Evolutionary conservation across 1,140 invertebrate species (phyloP).

Genomic region (Propsilocerus akamusi): DNA sequence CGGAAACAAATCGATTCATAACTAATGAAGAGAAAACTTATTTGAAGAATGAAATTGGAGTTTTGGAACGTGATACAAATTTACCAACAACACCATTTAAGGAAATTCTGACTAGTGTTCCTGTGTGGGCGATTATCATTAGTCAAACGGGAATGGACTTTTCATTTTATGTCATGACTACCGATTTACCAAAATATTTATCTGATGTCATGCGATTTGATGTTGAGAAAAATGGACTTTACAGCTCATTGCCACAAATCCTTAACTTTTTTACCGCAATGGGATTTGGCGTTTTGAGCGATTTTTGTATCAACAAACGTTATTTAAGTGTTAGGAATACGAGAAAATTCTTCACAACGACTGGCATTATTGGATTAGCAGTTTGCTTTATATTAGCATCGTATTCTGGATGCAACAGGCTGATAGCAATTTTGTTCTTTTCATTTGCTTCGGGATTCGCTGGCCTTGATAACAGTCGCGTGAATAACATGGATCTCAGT

Average conservation of each 20-base stretch:
- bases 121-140: constrained; percentile 47
- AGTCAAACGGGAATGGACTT: constrained; percentile 50
- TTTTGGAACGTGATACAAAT: background rate
- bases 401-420: constrained; percentile 54
- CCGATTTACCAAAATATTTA: constrained; percentile 6
- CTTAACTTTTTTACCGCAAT: background rate
- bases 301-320: constrained; percentile 38
- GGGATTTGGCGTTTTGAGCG: constrained; percentile 22
- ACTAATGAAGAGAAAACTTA: background rate
- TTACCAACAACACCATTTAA: background rate
- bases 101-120: background rate
- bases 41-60: background rate
- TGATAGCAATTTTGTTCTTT: constrained; percentile 41
- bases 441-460: constrained; percentile 28
- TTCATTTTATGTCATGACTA: constrained; percentile 4
- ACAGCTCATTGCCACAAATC: constrained; percentile 2
- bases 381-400: constrained; percentile 62
- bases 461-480: constrained; percentile 1
- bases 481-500: constrained; percentile 5
- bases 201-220: background rate
- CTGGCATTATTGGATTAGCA: constrained; percentile 50
- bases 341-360: constrained; percentile 52
- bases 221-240: background rate
- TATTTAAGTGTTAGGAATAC: constrained; percentile 37
- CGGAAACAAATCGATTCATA: background rate